These are phyloP conservation scores for Ylistrum balloti DNA, from an alignment of 1,140 invertebrate species.

Conservation along the genomic window DNA sequence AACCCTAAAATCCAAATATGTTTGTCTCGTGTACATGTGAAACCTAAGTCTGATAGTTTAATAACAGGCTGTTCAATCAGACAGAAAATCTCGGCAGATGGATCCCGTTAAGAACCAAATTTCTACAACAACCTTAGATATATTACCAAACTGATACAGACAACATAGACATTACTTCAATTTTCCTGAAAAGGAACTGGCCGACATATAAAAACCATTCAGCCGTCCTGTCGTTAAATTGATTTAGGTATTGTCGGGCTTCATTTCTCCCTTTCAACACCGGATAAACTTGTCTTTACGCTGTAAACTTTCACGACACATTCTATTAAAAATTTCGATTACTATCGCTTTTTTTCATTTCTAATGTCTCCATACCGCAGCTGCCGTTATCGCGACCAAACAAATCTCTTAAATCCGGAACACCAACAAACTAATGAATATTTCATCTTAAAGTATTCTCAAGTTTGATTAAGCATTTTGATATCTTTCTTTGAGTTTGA, in stretches of 20 bases:
- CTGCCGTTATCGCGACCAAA: background rate
- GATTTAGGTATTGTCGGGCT: background rate
- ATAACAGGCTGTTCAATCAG: no score
- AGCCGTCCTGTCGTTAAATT: no score
- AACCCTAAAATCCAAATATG: no score
- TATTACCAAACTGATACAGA: no score
- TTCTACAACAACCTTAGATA: no score
- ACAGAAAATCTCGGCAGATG: no score
- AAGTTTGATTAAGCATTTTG: slow-evolving; percentile 9
- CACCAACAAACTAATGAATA: background rate
- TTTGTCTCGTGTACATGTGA: no score
- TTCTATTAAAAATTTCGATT: slow-evolving; percentile 9
- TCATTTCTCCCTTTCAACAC: background rate
- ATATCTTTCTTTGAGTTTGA: background rate
- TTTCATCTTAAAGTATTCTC: slow-evolving; percentile 6
- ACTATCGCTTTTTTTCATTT: background rate
- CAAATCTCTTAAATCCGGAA: background rate
- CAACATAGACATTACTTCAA: no score
- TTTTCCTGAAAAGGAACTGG: no score
- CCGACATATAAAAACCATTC: no score
- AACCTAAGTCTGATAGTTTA: no score
- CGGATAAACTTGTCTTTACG: background rate
- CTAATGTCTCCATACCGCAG: slow-evolving; percentile 6
- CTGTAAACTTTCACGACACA: background rate
- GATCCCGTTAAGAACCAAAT: no score